Conservation (phyloP, 2,888 invertebrate genomes). For the Tyria jacobaeae region DNA sequence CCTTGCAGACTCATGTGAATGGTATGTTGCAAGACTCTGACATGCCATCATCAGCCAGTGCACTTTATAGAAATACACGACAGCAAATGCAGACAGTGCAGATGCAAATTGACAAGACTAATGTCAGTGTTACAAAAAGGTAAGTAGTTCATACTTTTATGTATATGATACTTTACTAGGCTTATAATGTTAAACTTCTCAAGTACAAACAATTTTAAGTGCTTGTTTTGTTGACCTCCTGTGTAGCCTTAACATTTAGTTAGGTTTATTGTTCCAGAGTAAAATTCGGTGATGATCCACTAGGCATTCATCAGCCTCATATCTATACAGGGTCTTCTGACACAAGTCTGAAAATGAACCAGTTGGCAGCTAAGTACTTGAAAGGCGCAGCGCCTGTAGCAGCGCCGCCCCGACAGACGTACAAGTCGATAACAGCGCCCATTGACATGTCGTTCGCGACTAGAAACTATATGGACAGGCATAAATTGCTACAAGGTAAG, state of each 20-base stretch:
- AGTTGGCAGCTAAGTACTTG: conserved; percentile 80
- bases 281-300: conserved; percentile 79
- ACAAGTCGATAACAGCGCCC: conserved; percentile 56
- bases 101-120: conserved; percentile 81
- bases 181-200: no score
- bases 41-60: conserved; percentile 82
- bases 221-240: no score
- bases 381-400: conserved; percentile 49
- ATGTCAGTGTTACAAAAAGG: conserved; percentile 82
- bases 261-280: conserved; percentile 59
- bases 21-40: conserved; percentile 82
- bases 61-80: conserved; percentile 71
- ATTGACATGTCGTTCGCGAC: conserved; percentile 91
- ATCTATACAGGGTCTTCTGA: conserved; percentile 65
- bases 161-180: no score
- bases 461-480: conserved; percentile 90
- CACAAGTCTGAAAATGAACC: conserved; percentile 83
- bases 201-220: no score
- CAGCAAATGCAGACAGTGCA: conserved; percentile 72
- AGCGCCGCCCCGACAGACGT: conserved; percentile 32
- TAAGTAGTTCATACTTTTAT: conserved; percentile 34
- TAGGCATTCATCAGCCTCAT: conserved; percentile 64
- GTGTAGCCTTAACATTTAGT: no score
- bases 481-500: conserved; percentile 86
- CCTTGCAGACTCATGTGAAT: conserved; percentile 80